Conservation (phyloP, 2,888 invertebrate species). For the Lamellibrachia columna region DNA sequence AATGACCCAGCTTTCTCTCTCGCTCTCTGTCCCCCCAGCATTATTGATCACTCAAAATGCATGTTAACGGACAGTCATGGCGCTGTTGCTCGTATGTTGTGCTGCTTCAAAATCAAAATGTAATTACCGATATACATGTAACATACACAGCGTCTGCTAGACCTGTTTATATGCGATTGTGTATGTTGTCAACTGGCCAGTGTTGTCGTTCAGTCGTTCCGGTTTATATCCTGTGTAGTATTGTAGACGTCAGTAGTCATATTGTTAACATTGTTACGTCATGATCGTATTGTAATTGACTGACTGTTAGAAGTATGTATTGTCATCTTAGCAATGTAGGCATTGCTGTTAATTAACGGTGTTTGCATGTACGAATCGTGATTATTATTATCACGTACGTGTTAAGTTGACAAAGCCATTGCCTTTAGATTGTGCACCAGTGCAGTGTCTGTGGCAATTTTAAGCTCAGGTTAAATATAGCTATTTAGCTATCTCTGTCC, state of each 20-base stretch:
- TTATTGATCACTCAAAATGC: slow-evolving; percentile 11
- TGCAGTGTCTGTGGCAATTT: slow-evolving; percentile 9
- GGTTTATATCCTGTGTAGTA: neutral
- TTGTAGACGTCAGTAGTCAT: slow-evolving; percentile 8
- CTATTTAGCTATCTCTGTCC: slow-evolving; percentile 16
- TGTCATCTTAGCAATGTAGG: neutral
- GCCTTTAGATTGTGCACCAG: neutral
- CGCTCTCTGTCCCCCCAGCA: neutral
- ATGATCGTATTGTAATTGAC: neutral
- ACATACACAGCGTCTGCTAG: neutral
- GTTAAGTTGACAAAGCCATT: slow-evolving; percentile 12
- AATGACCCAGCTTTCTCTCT: neutral
- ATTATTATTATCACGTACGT: neutral
- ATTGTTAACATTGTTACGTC: neutral
- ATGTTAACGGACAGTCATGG: neutral
- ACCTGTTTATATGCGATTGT: neutral
- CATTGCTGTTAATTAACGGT: neutral
- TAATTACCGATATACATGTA: slow-evolving; percentile 10
- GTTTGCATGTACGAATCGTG: neutral
- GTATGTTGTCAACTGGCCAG: neutral
- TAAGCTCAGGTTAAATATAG: slow-evolving; percentile 10
- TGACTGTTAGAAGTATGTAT: neutral
- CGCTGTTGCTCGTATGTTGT: neutral
- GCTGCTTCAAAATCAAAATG: neutral
- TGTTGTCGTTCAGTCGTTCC: neutral